Evolutionary conservation across 2,888 invertebrate genomes (phyloP), one percentile per base, ranked within the genome.

Genomic region (Platerodrilus igneus): DNA sequence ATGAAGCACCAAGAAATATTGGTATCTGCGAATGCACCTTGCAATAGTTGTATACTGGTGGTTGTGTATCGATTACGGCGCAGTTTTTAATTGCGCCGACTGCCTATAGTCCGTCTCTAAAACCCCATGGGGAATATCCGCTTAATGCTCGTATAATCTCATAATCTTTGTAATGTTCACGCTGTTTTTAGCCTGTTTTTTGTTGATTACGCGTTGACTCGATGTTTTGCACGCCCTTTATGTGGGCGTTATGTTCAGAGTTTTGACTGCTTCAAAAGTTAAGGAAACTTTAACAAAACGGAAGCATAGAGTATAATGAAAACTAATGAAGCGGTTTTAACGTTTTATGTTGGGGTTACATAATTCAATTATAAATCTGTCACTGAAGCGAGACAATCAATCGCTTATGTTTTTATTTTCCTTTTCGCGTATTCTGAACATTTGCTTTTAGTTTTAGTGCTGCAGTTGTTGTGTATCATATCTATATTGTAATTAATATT

Each of bases 51-150:
- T 56, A 57, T 55, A n/a, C n/a, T n/a, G n/a, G n/a, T n/a, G n/a
- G n/a, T n/a, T n/a, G n/a, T n/a, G n/a, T 57, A 57, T 57, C 56
- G 57, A 57, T 58, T 57, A 53, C 47, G 51, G 51, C 54, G 48
- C 53, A 50, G 53, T 58, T 58, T 58, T 58, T 58, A 58, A 58
- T 58, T 58, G 58, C 58, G 58, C 58, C 58, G 57, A 56, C 56
- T 57, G n/a, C n/a, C n/a, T n/a, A n/a, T n/a, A n/a, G n/a, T n/a
- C n/a, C n/a, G n/a, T n/a, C n/a, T n/a, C n/a, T n/a, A n/a, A n/a
- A n/a, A n/a, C n/a, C n/a, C n/a, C n/a, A n/a, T n/a, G n/a, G n/a
- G n/a, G n/a, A n/a, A n/a, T n/a, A n/a, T n/a, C n/a, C n/a, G n/a
- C n/a, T 27, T 35, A 31, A 33, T 34, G 31, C 35, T 41, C 28